Evolutionary conservation across 2,888 invertebrate species (phyloP), one percentile per base, ranked within the genome.

Genomic region (Cephus pulcher): DNA sequence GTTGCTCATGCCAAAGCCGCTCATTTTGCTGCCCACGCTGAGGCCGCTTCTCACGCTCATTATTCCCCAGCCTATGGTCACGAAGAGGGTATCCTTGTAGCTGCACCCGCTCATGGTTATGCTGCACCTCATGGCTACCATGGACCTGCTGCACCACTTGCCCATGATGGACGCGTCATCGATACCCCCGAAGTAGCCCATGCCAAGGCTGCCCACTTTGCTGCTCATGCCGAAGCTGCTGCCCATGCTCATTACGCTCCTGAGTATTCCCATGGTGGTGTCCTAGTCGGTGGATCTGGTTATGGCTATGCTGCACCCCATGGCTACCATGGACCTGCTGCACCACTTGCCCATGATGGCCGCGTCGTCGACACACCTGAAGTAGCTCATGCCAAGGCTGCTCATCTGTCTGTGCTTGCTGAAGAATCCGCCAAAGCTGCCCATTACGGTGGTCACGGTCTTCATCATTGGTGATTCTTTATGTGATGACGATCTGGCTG

Each of bases 1-100:
- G 89, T 90, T 34, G 88, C 88, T 34, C 88, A 90, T 80, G 90
- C 90, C 73, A 91, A 90, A 80, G 89, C 88, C 30, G 86, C 87
- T 9, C 90, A 90, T 78, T 81, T 89, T 78, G 86, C 85, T 56
- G 88, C 89, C 12, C 86, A 86, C 78, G 86, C 86, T 71, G 88
- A 85, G 30, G 88, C 87, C 78, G n/a, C 70, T 11, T 75, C 78
- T n/a, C 70, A 70, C 11, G 70, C 70, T 70, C 70, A 33, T 33
- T 70, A 33, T 30, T 70, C 32, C 30, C 70, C 40, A 6, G 35
- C 35, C 56, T 69, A 76, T 56, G 34, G 34, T 15, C 34, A 71
- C n/a, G 68, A 76, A 30, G 71, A 68, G 11, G 40, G 40, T 40
- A 15, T 40, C 40, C 80, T 80, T 70, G 82, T 82, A 23, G 84